Percentiles rank a stretch among this genome's conserved stretches.
Conservation (phyloP, 2,888 invertebrate genomes). For the Plusia festucae region DNA sequence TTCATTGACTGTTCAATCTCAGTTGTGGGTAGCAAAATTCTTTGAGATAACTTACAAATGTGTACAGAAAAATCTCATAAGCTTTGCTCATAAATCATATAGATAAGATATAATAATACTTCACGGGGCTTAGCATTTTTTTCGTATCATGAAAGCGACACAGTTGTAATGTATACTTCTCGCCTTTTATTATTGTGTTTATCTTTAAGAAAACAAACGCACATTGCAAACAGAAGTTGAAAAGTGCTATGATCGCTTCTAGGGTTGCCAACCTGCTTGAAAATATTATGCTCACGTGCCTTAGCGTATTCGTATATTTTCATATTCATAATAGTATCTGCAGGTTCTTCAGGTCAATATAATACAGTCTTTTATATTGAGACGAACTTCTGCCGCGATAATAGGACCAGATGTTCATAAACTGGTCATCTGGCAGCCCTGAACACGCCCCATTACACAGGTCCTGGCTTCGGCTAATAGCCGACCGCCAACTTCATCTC, state of each 20-base stretch:
- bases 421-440: conserved; percentile 7
- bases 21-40: conserved; percentile 39
- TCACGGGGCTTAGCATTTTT: conserved; percentile 48
- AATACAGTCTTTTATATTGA: background rate
- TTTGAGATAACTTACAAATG: conserved; percentile 52
- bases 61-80: conserved; percentile 58
- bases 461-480: conserved; percentile 66
- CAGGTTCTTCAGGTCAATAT: background rate
- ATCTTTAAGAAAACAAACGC: conserved; percentile 26
- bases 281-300: background rate
- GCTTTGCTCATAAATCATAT: conserved; percentile 54
- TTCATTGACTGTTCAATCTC: conserved; percentile 43
- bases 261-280: background rate
- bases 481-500: conserved; percentile 64
- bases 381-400: background rate
- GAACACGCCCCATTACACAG: conserved; percentile 69
- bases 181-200: conserved; percentile 47
- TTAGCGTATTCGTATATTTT: background rate
- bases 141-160: conserved; percentile 38
- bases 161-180: conserved; percentile 35
- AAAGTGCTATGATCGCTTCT: conserved; percentile 48
- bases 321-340: background rate
- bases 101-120: conserved; percentile 43
- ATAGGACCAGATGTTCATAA: background rate
- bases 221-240: conserved; percentile 61